These are phyloP conservation scores for Oryzias celebensis DNA, from an alignment of 2,113 vertebrate genomes.

Conservation along the genomic window DNA sequence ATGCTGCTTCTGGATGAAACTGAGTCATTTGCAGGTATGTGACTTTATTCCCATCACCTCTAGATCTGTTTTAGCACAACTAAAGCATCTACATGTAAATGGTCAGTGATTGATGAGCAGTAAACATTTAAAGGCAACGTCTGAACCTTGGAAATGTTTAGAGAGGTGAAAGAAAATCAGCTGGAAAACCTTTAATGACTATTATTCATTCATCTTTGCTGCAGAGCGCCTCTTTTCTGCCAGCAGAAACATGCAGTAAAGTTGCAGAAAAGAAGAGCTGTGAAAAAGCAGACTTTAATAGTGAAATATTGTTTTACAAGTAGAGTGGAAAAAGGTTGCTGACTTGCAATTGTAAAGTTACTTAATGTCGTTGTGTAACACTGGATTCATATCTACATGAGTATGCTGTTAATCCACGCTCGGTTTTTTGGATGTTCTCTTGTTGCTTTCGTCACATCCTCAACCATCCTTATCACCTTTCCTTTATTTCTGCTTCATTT, in stretches of 20 bases:
- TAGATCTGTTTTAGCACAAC: neutral
- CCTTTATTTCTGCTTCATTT: neutral
- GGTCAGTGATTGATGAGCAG: neutral
- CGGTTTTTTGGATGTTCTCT: neutral
- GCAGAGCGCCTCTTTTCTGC: neutral
- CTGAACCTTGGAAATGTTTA: neutral
- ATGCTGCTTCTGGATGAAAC: conserved; percentile 74
- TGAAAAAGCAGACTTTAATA: neutral
- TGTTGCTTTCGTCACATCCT: neutral
- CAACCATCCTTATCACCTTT: neutral
- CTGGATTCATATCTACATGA: conserved; percentile 18
- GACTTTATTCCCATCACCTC: neutral
- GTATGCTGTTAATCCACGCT: neutral
- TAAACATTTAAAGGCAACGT: neutral
- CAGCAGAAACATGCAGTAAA: conserved; percentile 3
- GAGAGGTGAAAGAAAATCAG: neutral
- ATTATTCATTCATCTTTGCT: neutral
- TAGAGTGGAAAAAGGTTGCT: neutral
- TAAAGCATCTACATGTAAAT: neutral
- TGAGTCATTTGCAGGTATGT: conserved; percentile 67
- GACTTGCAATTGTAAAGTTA: conserved; percentile 39
- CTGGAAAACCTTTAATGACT: neutral
- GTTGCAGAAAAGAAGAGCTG: neutral
- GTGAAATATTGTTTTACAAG: too few species aligned
- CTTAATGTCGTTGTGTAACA: conserved; percentile 70